Conservation (phyloP, 30 jellyfish, hydroid and myxozoan genomes). For the Pelagia noctiluca region DNA sequence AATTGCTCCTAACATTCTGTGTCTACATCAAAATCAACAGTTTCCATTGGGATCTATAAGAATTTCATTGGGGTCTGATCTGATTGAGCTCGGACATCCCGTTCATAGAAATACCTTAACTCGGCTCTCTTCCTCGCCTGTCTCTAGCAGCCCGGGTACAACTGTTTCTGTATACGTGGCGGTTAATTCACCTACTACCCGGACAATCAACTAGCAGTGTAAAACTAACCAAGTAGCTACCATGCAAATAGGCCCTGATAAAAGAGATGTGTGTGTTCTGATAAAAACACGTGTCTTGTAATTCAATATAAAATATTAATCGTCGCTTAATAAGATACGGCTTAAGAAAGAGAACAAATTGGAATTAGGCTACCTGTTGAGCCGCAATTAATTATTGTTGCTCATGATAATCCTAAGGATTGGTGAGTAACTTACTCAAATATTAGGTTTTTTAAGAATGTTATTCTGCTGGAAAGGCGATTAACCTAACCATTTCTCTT, state of each 20-base stretch:
- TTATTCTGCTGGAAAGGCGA: slow-evolving; percentile 46
- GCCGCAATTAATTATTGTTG: slow-evolving; percentile 54
- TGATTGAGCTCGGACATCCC: too few relatives aligned
- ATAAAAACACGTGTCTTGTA: neutral
- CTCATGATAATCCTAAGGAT: slow-evolving; percentile 43
- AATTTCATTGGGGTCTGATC: too few relatives aligned
- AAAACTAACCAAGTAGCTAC: too few relatives aligned
- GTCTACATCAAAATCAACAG: too few relatives aligned
- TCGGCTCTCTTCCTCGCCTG: neutral
- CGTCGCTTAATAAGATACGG: slow-evolving; percentile 52
- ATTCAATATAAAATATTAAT: slow-evolving; percentile 64
- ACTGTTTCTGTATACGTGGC: neutral
- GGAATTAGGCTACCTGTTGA: slow-evolving; percentile 35
- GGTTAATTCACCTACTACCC: neutral
- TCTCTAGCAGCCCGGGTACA: neutral
- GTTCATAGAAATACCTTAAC: too few relatives aligned
- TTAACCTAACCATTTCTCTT: slow-evolving; percentile 45
- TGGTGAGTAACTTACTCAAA: slow-evolving; percentile 8
- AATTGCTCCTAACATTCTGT: too few relatives aligned
- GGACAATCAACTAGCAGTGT: too few relatives aligned
- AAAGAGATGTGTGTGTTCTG: neutral
- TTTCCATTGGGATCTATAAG: too few relatives aligned
- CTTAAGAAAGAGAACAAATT: slow-evolving; percentile 49
- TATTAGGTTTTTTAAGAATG: slow-evolving; percentile 58
- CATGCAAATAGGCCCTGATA: too few relatives aligned